A percentile compares a stretch with the other conserved stretches of the same genome.
phyloP scores from a whole-genome alignment of 92 coral and sea anemone genomes.

The Hydrozoanthus gracilis region DNA sequence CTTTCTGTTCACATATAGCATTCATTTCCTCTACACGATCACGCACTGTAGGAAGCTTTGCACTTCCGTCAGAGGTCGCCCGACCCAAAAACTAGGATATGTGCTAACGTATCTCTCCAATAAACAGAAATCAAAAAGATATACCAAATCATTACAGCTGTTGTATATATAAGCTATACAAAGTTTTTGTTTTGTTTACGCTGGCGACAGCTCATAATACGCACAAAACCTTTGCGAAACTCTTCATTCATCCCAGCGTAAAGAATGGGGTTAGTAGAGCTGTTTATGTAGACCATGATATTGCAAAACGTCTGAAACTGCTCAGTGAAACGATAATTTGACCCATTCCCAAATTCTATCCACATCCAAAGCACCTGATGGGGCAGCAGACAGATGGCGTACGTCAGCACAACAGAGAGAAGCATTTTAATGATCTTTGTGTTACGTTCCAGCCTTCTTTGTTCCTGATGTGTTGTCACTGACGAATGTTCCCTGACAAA shows the following conservation, averaged over 20 bases:
- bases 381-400: conserved; percentile 88
- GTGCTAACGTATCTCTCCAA: too few relatives aligned
- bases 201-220: conserved; percentile 55
- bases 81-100: too few relatives aligned
- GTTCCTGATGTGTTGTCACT: conserved; percentile 64
- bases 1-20: too few relatives aligned
- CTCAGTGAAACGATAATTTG: conserved; percentile 37
- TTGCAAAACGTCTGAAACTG: conserved; percentile 73
- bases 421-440: conserved; percentile 92
- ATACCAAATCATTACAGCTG: too few relatives aligned
- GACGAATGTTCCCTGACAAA: conserved; percentile 32
- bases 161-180: too few relatives aligned
- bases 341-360: conserved; percentile 86
- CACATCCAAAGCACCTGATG: conserved; percentile 97
- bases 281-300: conserved; percentile 80
- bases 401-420: conserved; percentile 82
- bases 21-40: too few relatives aligned
- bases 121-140: too few relatives aligned
- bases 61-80: too few relatives aligned
- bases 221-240: conserved; percentile 81
- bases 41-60: too few relatives aligned
- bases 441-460: conserved; percentile 66
- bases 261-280: conserved; percentile 81
- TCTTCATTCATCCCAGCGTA: conserved; percentile 95
- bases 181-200: too few relatives aligned